These are phyloP conservation scores for Cheilosia impressa DNA, from an alignment of 2,888 invertebrate species.

Conservation along the genomic window DNA sequence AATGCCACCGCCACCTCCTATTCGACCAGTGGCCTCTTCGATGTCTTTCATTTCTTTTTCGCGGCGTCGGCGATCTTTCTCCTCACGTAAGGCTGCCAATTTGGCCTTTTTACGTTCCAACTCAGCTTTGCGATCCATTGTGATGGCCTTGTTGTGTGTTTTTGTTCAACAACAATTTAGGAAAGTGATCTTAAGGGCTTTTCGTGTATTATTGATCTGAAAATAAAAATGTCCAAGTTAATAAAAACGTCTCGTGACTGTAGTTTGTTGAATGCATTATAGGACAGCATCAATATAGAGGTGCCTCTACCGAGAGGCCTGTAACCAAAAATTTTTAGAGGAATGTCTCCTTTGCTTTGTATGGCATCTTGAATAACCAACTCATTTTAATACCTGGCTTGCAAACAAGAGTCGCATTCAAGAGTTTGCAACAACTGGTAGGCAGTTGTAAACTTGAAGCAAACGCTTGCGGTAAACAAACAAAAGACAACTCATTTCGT, in stretches of 20 bases:
- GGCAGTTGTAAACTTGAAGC: too few relatives aligned
- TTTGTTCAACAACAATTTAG: slow-evolving; percentile 3
- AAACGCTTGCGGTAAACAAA: too few relatives aligned
- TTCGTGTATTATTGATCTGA: slow-evolving; percentile 35
- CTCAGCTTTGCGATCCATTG: slow-evolving; percentile 93
- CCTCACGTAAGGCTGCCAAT: slow-evolving; percentile 94
- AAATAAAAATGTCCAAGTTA: not conserved
- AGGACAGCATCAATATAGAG: too few relatives aligned
- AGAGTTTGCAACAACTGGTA: too few relatives aligned
- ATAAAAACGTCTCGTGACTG: not conserved
- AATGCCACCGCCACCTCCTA: slow-evolving; percentile 80
- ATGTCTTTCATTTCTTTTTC: slow-evolving; percentile 96
- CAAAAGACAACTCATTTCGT: too few relatives aligned
- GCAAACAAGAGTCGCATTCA: too few relatives aligned
- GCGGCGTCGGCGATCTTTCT: slow-evolving; percentile 92
- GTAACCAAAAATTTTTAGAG: too few relatives aligned
- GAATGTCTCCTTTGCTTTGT: too few relatives aligned
- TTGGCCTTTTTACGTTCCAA: slow-evolving; percentile 96
- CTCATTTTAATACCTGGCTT: too few relatives aligned
- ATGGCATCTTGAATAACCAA: too few relatives aligned
- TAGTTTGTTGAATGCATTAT: not conserved
- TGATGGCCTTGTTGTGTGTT: slow-evolving; percentile 30
- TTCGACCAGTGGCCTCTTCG: slow-evolving; percentile 86
- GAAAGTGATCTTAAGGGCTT: not conserved
- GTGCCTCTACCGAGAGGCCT: too few relatives aligned